Conservation (phyloP, 2,113 vertebrate species). For the Rhea americana region DNA sequence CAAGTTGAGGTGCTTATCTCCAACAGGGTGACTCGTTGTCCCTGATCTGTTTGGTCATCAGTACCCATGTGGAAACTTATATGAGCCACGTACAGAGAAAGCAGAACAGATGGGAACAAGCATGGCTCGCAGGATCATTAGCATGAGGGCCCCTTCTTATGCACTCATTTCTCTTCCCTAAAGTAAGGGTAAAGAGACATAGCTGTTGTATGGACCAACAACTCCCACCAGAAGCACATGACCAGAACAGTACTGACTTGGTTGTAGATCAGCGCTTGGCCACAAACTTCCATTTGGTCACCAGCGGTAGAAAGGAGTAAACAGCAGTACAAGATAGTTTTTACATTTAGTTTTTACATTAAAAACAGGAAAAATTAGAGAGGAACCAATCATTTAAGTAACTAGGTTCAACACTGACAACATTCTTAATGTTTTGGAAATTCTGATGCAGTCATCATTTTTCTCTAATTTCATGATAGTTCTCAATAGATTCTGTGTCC, state of each 20-base stretch:
- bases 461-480: background rate
- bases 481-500: background rate
- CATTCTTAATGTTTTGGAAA: background rate
- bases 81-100: no score
- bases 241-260: no score
- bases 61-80: no score
- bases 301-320: background rate
- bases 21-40: background rate
- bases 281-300: no score
- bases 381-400: background rate
- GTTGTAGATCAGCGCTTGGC: no score
- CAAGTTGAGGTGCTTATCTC: background rate
- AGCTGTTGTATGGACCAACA: no score
- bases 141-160: no score
- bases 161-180: background rate
- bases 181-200: no score
- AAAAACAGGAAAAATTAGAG: background rate
- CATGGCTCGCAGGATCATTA: no score
- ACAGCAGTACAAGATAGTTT: background rate
- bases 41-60: no score
- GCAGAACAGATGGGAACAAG: no score
- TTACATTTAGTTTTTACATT: rapidly evolving
- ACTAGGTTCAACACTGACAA: background rate
- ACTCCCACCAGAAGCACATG: no score
- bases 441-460: background rate